phyloP scores from a whole-genome alignment of 2,797 vertebrate species.

The Semaprochilodus insignis region DNA sequence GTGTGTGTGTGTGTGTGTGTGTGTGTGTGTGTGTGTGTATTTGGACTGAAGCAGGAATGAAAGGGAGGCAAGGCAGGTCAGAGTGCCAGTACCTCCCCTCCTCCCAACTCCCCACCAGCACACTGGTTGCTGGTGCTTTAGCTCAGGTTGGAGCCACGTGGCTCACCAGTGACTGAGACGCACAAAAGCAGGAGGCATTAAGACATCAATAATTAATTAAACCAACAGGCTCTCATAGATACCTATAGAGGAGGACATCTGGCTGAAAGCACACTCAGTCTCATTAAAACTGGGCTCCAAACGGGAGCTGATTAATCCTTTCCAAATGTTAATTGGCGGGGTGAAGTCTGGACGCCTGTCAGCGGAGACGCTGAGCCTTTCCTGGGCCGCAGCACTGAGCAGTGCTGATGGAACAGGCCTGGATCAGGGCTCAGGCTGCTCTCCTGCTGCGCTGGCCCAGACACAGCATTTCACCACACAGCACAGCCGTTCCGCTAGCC shows the following conservation, averaged over 20 bases:
- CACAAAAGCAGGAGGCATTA: constrained; percentile 63
- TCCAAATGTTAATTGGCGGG: constrained; percentile 83
- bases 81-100: constrained; percentile 24
- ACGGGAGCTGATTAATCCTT: constrained; percentile 81
- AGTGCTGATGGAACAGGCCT: constrained; percentile 41
- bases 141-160: constrained; percentile 48
- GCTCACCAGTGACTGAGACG: constrained; percentile 56
- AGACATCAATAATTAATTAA: constrained; percentile 69
- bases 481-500: constrained; percentile 14
- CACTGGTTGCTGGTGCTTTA: constrained; percentile 49
- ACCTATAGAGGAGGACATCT: constrained; percentile 68
- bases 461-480: constrained; percentile 41
- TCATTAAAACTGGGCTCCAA: constrained; percentile 68
- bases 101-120: background rate
- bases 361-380: constrained; percentile 74
- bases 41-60: background rate
- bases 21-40: constrained; percentile 41
- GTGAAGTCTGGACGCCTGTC: constrained; percentile 80
- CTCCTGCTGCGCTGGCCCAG: constrained; percentile 49
- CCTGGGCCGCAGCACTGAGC: constrained; percentile 64
- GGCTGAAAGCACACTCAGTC: constrained; percentile 62
- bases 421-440: constrained; percentile 58
- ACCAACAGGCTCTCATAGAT: constrained; percentile 65
- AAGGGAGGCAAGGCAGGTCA: constrained; percentile 8
- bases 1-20: constrained; percentile 46